phyloP scores from a whole-genome alignment of 2,888 invertebrate genomes.

The Poecilobothrus nobilitatus region DNA sequence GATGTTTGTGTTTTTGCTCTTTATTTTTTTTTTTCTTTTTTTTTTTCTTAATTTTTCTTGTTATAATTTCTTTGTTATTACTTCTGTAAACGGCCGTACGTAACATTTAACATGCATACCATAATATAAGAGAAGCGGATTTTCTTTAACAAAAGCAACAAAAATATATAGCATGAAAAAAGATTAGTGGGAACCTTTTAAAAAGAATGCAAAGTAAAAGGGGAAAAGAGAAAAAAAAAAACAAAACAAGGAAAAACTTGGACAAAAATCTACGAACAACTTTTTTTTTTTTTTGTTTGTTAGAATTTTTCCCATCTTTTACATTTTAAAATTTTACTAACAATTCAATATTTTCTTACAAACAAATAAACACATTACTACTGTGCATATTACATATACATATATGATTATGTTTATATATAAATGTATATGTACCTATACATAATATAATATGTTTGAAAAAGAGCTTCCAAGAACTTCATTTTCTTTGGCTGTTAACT shows the following conservation, averaged over 20 bases:
- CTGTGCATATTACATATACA: too few species aligned
- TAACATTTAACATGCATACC: too few species aligned
- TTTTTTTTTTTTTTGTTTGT: not conserved
- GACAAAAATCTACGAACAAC: not conserved
- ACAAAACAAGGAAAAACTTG: not conserved
- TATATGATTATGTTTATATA: not conserved
- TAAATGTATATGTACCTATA: not conserved
- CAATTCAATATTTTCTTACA: not conserved
- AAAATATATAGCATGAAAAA: too few species aligned
- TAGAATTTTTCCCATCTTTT: not conserved
- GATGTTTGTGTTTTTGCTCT: not conserved
- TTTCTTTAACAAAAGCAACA: too few species aligned
- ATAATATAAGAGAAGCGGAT: too few species aligned
- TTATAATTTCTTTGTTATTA: not conserved
- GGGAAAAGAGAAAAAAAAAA: not conserved
- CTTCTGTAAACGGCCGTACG: not conserved
- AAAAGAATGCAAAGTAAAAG: not conserved
- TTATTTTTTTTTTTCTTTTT: too few species aligned
- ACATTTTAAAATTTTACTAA: not conserved
- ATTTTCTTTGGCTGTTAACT: constrained; percentile 7
- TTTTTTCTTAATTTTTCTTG: not conserved
- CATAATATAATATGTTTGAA: not conserved
- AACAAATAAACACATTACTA: too few species aligned
- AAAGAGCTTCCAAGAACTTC: constrained; percentile 7
- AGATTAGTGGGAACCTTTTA: too few species aligned